A percentile compares a stretch with the other conserved stretches of the same genome.
These are phyloP conservation scores for Dryadula phaetusa DNA, from an alignment of 2,888 invertebrate species.

Conservation along the genomic window DNA sequence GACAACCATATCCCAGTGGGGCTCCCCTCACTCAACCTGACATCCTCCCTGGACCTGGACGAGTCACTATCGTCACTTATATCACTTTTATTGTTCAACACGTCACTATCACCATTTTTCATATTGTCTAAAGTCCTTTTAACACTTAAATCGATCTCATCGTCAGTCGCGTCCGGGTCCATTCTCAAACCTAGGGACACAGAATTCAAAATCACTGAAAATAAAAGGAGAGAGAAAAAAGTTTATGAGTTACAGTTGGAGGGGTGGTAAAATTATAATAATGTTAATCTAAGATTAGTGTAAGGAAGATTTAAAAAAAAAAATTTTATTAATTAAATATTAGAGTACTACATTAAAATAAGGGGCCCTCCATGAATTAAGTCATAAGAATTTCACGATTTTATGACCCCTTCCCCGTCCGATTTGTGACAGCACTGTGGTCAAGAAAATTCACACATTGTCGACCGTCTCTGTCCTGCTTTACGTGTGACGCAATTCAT, in stretches of 20 bases:
- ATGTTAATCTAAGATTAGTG: not conserved
- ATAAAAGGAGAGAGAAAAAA: constrained; percentile 71
- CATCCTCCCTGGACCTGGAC: constrained; percentile 66
- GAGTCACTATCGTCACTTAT: constrained; percentile 71
- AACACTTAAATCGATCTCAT: constrained; percentile 79
- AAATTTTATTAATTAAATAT: no score
- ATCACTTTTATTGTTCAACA: constrained; percentile 78
- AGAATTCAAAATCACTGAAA: constrained; percentile 84
- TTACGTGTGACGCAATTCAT: no score
- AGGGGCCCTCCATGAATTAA: no score
- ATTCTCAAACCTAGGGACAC: constrained; percentile 82
- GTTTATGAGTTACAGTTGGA: constrained; percentile 60
- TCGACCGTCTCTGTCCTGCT: no score
- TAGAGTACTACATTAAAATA: no score
- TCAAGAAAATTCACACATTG: no score
- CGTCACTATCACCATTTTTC: constrained; percentile 80
- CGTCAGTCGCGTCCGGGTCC: constrained; percentile 81
- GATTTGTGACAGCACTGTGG: no score
- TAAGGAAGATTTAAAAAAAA: not conserved
- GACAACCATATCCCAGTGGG: constrained; percentile 69
- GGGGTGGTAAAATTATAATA: constrained; percentile 33
- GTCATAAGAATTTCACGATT: no score
- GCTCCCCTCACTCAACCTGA: constrained; percentile 65
- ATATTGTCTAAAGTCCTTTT: constrained; percentile 81
- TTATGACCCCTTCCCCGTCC: no score